Conservation (phyloP, 2,113 vertebrate species). For the Scolopax mira region DNA sequence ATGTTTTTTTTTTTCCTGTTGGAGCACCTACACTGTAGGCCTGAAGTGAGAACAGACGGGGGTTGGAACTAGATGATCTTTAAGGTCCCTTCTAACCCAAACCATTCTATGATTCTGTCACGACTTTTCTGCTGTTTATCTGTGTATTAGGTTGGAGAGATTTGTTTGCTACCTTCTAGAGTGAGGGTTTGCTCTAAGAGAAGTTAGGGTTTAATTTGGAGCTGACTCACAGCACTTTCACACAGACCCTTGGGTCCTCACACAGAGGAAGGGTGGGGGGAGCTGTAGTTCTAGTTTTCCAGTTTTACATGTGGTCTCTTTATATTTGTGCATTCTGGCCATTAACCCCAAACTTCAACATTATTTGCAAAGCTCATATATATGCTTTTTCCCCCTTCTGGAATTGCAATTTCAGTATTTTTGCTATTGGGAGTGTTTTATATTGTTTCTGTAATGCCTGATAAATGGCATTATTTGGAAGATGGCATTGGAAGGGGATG, state of each 20-base stretch:
- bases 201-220: neutral
- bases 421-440: neutral
- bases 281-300: neutral
- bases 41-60: neutral
- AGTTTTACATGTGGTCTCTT: neutral
- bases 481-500: neutral
- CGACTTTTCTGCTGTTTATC: neutral
- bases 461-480: neutral
- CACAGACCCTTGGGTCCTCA: neutral
- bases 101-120: no score
- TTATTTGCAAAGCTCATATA: neutral
- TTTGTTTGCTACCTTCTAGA: neutral
- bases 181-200: neutral
- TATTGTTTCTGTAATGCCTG: neutral
- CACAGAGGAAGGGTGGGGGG: neutral
- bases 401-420: neutral
- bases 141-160: neutral
- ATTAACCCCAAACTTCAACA: neutral
- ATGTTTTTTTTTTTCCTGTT: neutral
- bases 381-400: neutral
- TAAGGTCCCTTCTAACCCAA: no score
- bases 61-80: no score
- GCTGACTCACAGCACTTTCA: neutral
- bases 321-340: neutral
- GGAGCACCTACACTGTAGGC: neutral